phyloP scores from a whole-genome alignment of 1,140 invertebrate species.

The Penaeus japonicus region DNA sequence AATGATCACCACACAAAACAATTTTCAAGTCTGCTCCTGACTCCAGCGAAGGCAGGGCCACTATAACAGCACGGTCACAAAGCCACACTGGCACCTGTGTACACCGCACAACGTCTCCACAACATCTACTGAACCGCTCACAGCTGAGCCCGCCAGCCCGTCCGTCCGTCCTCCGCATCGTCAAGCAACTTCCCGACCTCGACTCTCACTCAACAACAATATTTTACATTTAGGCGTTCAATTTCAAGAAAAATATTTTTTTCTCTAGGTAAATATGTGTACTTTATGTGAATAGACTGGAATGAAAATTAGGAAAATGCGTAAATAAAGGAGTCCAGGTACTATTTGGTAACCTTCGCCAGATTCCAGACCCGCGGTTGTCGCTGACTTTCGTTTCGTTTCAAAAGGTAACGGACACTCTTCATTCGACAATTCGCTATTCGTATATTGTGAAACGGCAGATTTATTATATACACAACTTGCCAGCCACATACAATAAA shows the following conservation, averaged over 20 bases:
- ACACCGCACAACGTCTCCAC: slow-evolving; percentile 41
- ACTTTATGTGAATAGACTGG: not conserved
- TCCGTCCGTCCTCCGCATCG: not conserved
- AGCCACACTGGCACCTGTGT: slow-evolving; percentile 47
- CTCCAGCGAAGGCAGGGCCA: slow-evolving; percentile 19
- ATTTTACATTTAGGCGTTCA: not conserved
- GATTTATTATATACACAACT: not conserved
- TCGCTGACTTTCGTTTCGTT: slow-evolving; percentile 20
- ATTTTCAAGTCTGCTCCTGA: not conserved
- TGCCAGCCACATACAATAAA: not conserved
- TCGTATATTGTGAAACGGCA: not conserved
- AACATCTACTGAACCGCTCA: slow-evolving; percentile 50
- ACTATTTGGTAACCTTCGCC: slow-evolving; percentile 43
- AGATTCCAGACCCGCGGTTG: slow-evolving; percentile 16
- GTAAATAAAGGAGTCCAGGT: not conserved
- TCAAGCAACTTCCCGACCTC: not conserved
- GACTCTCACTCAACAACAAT: not conserved
- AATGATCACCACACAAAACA: too few relatives aligned
- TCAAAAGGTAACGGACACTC: slow-evolving; percentile 7
- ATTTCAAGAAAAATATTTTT: not conserved
- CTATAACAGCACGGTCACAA: slow-evolving; percentile 25
- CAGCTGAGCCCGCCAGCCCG: slow-evolving; percentile 20
- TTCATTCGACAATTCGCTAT: not conserved
- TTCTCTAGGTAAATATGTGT: too few relatives aligned
- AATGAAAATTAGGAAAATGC: too few relatives aligned